Conservation (phyloP, 2,797 vertebrate species). For the Mormyrops attenuatus region DNA sequence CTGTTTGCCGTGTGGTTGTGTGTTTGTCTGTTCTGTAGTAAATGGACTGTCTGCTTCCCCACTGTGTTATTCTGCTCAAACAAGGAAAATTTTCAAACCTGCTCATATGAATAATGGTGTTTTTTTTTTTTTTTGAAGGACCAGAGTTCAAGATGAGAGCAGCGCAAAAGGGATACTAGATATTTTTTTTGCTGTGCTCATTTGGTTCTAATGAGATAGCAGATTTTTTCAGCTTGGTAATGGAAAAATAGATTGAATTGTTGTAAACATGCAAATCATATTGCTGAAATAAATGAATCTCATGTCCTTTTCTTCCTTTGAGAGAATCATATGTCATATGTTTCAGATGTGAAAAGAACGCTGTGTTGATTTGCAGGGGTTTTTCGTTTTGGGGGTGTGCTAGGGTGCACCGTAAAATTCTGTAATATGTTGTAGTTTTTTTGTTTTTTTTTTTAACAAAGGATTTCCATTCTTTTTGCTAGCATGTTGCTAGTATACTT, state of each 20-base stretch:
- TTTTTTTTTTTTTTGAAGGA: background rate
- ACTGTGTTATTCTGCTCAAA: background rate
- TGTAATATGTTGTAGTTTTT: background rate
- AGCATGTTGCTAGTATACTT: background rate
- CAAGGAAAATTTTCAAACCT: background rate
- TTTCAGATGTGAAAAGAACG: background rate
- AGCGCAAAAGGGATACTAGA: background rate
- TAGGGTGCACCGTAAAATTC: background rate
- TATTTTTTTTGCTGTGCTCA: background rate
- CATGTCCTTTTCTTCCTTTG: background rate
- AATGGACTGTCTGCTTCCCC: background rate
- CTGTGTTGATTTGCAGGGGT: background rate
- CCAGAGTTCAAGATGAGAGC: background rate
- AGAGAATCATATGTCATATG: background rate
- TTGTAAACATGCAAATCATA: conserved; percentile 9
- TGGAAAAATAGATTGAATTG: conserved; percentile 4
- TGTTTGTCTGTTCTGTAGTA: background rate
- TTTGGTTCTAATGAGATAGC: conserved; percentile 14
- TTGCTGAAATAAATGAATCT: conserved; percentile 18
- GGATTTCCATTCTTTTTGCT: background rate
- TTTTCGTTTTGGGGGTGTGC: background rate
- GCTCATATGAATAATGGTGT: background rate
- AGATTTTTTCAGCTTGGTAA: conserved; percentile 2
- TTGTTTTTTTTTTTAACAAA: background rate
- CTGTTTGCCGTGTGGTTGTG: background rate